phyloP scores from a whole-genome alignment of 1,140 invertebrate species.

The Eumaeus atala region DNA sequence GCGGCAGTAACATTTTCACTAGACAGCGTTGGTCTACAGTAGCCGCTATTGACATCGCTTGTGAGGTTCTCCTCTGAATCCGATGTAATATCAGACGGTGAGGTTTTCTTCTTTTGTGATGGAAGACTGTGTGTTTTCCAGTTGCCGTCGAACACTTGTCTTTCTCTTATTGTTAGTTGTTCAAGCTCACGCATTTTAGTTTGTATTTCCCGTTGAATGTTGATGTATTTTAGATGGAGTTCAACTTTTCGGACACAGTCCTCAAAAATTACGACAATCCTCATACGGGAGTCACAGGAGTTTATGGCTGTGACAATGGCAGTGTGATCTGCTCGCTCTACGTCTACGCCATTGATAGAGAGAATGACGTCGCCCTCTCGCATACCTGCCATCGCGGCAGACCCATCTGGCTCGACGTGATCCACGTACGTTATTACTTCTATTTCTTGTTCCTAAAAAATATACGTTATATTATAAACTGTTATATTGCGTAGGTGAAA shows the following conservation, averaged over 20 bases:
- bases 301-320: constrained; percentile 93
- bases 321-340: constrained; percentile 93
- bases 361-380: constrained; percentile 95
- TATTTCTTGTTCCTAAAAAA: constrained; percentile 79
- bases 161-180: constrained; percentile 86
- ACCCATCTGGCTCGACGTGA: constrained; percentile 93
- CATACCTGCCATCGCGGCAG: constrained; percentile 93
- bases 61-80: constrained; percentile 53
- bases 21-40: constrained; percentile 79
- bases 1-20: constrained; percentile 81
- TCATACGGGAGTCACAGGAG: constrained; percentile 90
- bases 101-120: constrained; percentile 83
- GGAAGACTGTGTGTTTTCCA: constrained; percentile 92
- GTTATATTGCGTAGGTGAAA: too few relatives aligned
- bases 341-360: constrained; percentile 94
- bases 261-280: constrained; percentile 96
- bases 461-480: too few relatives aligned
- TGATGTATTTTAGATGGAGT: constrained; percentile 92
- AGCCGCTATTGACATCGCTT: constrained; percentile 60
- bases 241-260: constrained; percentile 95
- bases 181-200: constrained; percentile 91
- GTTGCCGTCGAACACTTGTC: constrained; percentile 86
- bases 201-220: constrained; percentile 88
- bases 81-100: constrained; percentile 63
- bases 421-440: constrained; percentile 97